phyloP scores from a whole-genome alignment of 2,797 vertebrate genomes.

The Eulemur mongoz region DNA sequence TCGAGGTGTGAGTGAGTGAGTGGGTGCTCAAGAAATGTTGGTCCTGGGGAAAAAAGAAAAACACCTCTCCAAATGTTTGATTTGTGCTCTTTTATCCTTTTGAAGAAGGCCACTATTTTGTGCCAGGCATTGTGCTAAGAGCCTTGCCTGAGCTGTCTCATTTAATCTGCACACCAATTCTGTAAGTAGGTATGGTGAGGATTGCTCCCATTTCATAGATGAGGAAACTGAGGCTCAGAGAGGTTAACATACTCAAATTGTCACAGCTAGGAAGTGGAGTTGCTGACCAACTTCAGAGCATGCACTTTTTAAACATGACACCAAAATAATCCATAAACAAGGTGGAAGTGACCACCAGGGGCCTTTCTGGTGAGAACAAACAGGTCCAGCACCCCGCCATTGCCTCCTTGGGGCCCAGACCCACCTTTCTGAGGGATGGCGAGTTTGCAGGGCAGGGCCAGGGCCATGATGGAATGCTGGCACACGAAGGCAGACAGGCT shows the following conservation, averaged over 20 bases:
- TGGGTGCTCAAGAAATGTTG: neutral
- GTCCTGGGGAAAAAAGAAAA: neutral
- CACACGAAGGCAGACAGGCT: conserved; percentile 96
- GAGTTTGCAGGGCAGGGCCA: conserved; percentile 91
- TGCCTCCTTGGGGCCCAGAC: conserved; percentile 15
- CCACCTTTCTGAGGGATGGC: conserved; percentile 89
- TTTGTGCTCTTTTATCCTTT: neutral
- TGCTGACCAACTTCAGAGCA: neutral
- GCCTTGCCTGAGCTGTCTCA: neutral
- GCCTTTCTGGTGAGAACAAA: neutral
- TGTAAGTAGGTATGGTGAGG: too few species aligned
- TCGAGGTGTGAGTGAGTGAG: neutral
- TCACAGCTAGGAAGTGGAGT: neutral
- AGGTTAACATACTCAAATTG: neutral
- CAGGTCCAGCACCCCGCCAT: fast-evolving
- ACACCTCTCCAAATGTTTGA: neutral
- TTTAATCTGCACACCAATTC: neutral
- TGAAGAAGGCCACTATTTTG: neutral
- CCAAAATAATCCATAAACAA: neutral
- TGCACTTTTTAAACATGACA: neutral
- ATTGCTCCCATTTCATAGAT: neutral
- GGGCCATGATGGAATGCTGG: conserved; percentile 91
- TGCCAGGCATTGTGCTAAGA: neutral
- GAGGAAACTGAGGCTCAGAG: neutral
- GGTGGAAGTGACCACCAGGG: neutral